These are phyloP conservation scores for Decapterus maruadsi DNA, from an alignment of 2,797 vertebrate genomes.

Conservation along the genomic window DNA sequence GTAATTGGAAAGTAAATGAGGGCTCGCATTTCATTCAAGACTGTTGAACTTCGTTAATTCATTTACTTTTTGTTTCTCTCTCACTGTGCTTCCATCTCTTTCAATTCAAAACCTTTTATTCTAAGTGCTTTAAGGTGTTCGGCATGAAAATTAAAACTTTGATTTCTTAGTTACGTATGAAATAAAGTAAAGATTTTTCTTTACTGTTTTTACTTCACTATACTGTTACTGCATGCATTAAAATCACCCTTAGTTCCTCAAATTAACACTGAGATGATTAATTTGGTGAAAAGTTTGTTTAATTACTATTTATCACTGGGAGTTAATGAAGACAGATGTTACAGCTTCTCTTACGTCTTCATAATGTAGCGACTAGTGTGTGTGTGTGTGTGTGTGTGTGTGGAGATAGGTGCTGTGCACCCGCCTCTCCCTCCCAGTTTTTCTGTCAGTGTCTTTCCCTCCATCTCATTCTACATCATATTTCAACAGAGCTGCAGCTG, in stretches of 20 bases:
- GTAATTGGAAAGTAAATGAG: conserved; percentile 42
- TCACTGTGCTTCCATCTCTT: conserved; percentile 30
- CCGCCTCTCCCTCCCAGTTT: conserved; percentile 1
- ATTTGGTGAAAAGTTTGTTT: conserved; percentile 34
- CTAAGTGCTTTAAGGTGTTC: conserved; percentile 46
- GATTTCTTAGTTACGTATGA: neutral
- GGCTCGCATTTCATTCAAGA: conserved; percentile 34
- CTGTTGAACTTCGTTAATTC: conserved; percentile 56
- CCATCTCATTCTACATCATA: conserved; percentile 37
- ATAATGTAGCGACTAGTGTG: conserved; percentile 9
- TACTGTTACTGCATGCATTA: neutral
- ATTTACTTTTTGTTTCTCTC: conserved; percentile 54
- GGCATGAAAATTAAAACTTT: conserved; percentile 23
- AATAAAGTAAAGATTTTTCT: conserved; percentile 25
- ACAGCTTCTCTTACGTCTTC: conserved; percentile 10
- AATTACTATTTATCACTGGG: conserved; percentile 15
- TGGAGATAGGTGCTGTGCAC: conserved; percentile 14
- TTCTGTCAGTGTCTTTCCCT: conserved; percentile 15
- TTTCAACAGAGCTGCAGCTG: conserved; percentile 41
- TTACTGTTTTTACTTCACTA: no score
- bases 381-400: neutral
- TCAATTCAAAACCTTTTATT: conserved; percentile 42
- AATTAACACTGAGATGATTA: conserved; percentile 31
- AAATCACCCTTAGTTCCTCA: conserved; percentile 10
- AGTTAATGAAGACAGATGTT: conserved; percentile 28